Evolutionary conservation across 2,888 invertebrate species (phyloP).

Genomic region (Glaucopsyche alexis): DNA sequence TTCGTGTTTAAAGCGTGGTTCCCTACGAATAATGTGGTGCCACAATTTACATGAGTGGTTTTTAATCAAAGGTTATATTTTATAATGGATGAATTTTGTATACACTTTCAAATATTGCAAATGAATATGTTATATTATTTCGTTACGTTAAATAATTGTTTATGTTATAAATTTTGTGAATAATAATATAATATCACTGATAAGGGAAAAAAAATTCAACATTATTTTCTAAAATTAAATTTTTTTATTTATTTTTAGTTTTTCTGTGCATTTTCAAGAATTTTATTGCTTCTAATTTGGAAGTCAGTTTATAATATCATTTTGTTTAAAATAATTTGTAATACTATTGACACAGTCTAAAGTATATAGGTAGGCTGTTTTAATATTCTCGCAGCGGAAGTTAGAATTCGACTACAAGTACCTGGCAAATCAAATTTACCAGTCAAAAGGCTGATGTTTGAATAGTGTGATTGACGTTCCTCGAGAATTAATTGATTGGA

Average conservation of each 20-base stretch:
- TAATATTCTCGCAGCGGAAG: constrained; percentile 10
- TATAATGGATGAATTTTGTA: neutral
- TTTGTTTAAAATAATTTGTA: neutral
- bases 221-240: no score
- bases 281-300: no score
- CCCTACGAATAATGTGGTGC: no score
- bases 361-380: neutral
- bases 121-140: no score
- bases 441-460: constrained; percentile 1
- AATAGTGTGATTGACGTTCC: constrained; percentile 6
- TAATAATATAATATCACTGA: no score
- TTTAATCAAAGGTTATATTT: neutral
- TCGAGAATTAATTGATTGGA: constrained; percentile 6
- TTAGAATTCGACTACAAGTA: neutral
- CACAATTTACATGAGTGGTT: neutral
- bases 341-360: neutral
- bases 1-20: neutral
- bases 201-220: no score
- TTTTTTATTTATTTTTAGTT: no score
- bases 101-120: neutral
- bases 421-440: constrained; percentile 8
- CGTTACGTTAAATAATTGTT: no score
- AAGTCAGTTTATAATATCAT: no score
- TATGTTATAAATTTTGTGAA: no score
- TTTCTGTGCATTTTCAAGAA: no score